Conservation (phyloP, 2,888 invertebrate species). For the Diplazon laetatorius region DNA sequence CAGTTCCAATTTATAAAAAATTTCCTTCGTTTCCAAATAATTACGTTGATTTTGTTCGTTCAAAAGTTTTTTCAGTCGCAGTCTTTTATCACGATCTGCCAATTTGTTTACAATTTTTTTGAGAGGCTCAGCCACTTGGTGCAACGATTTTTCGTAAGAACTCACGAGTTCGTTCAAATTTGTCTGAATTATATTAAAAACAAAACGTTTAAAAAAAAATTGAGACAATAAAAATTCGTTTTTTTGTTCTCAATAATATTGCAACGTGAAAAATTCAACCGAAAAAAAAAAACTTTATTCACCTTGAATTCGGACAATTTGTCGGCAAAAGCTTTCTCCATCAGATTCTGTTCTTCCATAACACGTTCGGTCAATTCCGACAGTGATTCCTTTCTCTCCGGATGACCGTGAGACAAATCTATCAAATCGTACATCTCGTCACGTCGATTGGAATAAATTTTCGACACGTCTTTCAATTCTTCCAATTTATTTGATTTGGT, state of each 20-base stretch:
- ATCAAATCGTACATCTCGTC: conserved; percentile 42
- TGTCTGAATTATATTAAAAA: conserved; percentile 24
- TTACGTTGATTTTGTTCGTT: background rate
- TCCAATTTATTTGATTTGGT: conserved; percentile 17
- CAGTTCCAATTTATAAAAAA: conserved; percentile 33
- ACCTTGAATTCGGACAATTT: conserved; percentile 51
- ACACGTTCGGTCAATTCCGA: conserved; percentile 33
- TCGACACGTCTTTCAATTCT: conserved; percentile 33
- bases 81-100: conserved; percentile 29
- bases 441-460: conserved; percentile 47
- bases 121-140: conserved; percentile 30
- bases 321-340: conserved; percentile 28
- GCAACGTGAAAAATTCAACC: conserved; percentile 5
- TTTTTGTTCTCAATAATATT: background rate
- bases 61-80: conserved; percentile 31
- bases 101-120: conserved; percentile 46
- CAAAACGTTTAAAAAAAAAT: background rate
- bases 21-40: background rate
- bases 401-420: conserved; percentile 46
- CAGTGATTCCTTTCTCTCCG: conserved; percentile 50
- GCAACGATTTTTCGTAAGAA: conserved; percentile 46
- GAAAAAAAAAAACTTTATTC: too few species aligned
- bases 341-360: conserved; percentile 41
- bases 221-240: background rate
- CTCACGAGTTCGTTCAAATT: conserved; percentile 17